phyloP scores from a whole-genome alignment of 2,113 vertebrate genomes.

The Aphyosemion australe region DNA sequence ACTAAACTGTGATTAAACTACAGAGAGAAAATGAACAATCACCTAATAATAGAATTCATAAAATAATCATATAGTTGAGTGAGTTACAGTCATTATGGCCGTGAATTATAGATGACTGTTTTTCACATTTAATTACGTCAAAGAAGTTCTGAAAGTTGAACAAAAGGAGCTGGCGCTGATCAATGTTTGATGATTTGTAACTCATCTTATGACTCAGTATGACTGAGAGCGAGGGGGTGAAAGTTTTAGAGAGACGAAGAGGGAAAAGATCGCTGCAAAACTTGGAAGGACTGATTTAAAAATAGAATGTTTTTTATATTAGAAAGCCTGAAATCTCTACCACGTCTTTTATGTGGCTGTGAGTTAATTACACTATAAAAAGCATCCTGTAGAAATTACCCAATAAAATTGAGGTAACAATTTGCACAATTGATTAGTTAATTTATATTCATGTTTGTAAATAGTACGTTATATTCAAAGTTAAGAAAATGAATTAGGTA shows the following conservation, averaged over 20 bases:
- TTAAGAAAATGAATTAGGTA: too few relatives aligned
- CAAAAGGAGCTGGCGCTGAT: neutral
- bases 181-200: neutral
- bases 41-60: neutral
- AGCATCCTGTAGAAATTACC: too few relatives aligned
- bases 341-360: too few relatives aligned
- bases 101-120: neutral
- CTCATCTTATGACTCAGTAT: slow-evolving; percentile 7
- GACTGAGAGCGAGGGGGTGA: neutral
- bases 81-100: neutral
- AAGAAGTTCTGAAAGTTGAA: neutral
- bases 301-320: neutral
- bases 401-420: too few relatives aligned
- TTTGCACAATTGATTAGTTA: too few relatives aligned
- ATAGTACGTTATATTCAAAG: too few relatives aligned
- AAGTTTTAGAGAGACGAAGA: neutral
- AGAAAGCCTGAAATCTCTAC: too few relatives aligned
- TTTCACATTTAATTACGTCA: neutral
- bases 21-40: neutral
- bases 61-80: neutral
- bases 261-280: neutral
- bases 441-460: too few relatives aligned
- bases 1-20: neutral
- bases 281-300: neutral
- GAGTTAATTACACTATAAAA: too few relatives aligned